Conservation (phyloP, 1,140 invertebrate species). For the Pseudomyrmex flavicornis region DNA sequence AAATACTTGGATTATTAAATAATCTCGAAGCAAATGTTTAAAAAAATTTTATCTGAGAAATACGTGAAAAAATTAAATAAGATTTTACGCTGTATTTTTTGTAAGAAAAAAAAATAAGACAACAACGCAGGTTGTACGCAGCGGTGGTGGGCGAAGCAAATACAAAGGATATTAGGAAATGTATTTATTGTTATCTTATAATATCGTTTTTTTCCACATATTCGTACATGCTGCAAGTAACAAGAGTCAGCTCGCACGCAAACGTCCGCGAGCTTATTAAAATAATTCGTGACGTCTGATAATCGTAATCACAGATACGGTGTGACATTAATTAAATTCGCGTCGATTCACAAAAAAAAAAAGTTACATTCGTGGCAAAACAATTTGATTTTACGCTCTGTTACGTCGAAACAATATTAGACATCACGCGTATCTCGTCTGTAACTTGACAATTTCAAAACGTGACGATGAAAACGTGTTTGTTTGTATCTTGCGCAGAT, state of each 20-base stretch:
- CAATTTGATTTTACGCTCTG: constrained; percentile 4
- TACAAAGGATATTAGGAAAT: constrained; percentile 77
- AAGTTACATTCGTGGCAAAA: background rate
- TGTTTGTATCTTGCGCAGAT: constrained; percentile 51
- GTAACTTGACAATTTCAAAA: constrained; percentile 32
- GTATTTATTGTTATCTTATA: constrained; percentile 75
- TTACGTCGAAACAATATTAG: constrained; percentile 32
- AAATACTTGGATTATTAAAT: constrained; percentile 34
- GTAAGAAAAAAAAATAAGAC: constrained; percentile 7
- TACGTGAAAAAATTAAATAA: background rate
- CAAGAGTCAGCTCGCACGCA: constrained; percentile 59
- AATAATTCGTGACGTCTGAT: constrained; percentile 58
- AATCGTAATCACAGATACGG: constrained; percentile 67
- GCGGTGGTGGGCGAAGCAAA: constrained; percentile 69
- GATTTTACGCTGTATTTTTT: background rate
- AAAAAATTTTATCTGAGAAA: background rate
- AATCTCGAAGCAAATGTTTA: background rate
- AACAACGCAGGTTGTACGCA: constrained; percentile 9
- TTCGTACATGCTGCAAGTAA: constrained; percentile 76
- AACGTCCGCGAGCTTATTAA: constrained; percentile 50
- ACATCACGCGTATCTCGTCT: constrained; percentile 45
- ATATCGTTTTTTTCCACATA: constrained; percentile 68
- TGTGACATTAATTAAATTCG: constrained; percentile 48
- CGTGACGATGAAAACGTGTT: background rate
- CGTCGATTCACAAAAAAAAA: background rate